Conservation (phyloP, 2,888 invertebrate genomes). For the Drosophila yooni region DNA sequence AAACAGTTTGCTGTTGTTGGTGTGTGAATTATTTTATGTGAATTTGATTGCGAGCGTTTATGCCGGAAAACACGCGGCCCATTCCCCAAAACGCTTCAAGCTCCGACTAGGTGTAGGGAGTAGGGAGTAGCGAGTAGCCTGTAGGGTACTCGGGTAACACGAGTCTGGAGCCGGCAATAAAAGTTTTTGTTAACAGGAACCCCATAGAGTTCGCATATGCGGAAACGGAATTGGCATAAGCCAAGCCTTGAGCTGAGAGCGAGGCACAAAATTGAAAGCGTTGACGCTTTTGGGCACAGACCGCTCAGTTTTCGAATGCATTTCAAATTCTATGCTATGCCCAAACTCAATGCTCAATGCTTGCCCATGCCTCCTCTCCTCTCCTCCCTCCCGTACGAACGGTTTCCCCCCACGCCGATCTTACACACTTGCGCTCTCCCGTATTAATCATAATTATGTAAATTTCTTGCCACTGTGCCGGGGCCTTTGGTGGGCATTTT, state of each 20-base stretch:
- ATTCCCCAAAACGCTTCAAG: constrained; percentile 37
- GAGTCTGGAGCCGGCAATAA: not conserved
- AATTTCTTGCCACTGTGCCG: constrained; percentile 62
- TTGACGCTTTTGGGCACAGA: constrained; percentile 23
- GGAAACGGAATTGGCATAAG: constrained; percentile 47
- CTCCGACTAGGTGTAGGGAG: not conserved
- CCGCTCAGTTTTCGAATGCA: constrained; percentile 64
- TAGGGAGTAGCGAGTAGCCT: not conserved
- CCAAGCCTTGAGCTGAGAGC: constrained; percentile 2
- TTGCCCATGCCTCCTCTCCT: not conserved
- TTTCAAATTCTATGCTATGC: constrained; percentile 39
- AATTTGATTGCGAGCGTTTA: constrained; percentile 80
- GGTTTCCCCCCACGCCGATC: not conserved
- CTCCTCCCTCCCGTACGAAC: not conserved
- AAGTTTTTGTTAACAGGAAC: constrained; percentile 4
- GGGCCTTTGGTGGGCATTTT: constrained; percentile 16
- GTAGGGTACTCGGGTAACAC: not conserved
- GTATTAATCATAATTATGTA: constrained; percentile 83
- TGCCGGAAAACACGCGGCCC: constrained; percentile 71
- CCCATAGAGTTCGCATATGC: constrained; percentile 6
- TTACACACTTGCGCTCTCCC: constrained; percentile 32
- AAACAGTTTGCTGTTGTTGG: constrained; percentile 68
- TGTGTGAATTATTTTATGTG: constrained; percentile 78
- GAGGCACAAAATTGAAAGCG: not conserved
- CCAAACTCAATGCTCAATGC: not conserved